Evolutionary conservation across 1,140 invertebrate species (phyloP).

Genomic region (Pseudomyrmex gracilis): DNA sequence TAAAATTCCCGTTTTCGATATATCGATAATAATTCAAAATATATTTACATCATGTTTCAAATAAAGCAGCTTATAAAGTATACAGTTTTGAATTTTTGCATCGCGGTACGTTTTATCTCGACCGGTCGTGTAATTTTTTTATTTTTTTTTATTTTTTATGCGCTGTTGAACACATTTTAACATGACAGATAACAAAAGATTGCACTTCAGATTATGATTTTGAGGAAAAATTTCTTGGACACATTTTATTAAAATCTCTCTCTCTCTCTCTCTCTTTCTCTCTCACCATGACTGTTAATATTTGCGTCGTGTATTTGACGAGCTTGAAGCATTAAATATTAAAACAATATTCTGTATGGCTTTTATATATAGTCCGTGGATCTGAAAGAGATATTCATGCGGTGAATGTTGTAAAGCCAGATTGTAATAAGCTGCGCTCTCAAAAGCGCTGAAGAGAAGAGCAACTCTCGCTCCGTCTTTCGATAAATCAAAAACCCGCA

Average conservation of each 20-base stretch:
- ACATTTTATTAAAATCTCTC: too few species aligned
- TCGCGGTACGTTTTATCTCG: too few species aligned
- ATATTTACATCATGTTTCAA: neutral
- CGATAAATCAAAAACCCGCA: slow-evolving; percentile 31
- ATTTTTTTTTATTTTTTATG: neutral
- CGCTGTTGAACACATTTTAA: too few species aligned
- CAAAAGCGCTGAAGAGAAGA: neutral
- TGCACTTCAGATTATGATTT: too few species aligned
- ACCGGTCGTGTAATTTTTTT: neutral
- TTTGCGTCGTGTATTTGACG: neutral
- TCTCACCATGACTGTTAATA: neutral
- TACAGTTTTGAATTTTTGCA: slow-evolving; percentile 9
- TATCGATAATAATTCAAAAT: slow-evolving; percentile 20
- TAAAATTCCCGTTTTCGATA: neutral
- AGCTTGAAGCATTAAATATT: neutral
- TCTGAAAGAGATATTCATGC: slow-evolving; percentile 8
- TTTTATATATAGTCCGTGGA: slow-evolving; percentile 1
- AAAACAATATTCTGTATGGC: slow-evolving; percentile 18
- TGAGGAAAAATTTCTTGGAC: too few species aligned
- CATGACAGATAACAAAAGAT: too few species aligned
- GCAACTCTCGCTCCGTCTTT: neutral
- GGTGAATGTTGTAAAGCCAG: slow-evolving; percentile 20
- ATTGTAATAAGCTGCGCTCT: slow-evolving; percentile 11
- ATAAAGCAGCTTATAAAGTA: neutral
- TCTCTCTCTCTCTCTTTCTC: too few species aligned